Evolutionary conservation across 2,797 vertebrate species (phyloP), one percentile per base, ranked within the genome.

Genomic region (Potorous gilbertii): DNA sequence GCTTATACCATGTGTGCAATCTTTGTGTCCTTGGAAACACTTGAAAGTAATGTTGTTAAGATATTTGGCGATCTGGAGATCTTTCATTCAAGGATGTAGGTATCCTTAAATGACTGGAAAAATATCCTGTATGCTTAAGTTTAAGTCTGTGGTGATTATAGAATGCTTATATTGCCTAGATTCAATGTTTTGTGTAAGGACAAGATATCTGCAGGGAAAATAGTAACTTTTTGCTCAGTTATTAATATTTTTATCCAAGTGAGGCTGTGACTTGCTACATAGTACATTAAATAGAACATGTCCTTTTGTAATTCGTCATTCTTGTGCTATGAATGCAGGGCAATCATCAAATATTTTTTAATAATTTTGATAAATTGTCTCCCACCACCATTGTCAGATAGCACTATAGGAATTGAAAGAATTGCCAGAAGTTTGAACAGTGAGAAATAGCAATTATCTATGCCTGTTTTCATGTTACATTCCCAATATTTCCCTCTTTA

Each of bases 401-500:
- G 92, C 62, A 56, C 90, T 62, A 34, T 94, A 56, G 66, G 31
- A 96, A 90, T 62, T 94, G 46, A 92, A 50, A 62, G 29, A 18
- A 57, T 95, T 96, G 56, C 66, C 6, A 93, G 90, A 94, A 96
- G 94, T 12, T 55, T 94, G 50, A 81, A 81, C 40, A 81, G 21
- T 46, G 74, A 94, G 52, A 50, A 91, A 55, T 94, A 54, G 54
- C 57, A 91, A 81, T 81, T 81, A 46, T 27, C 56, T 91, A 28
- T 91, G 92, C 93, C n/a, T 34, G 54, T 93, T 29, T 96, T 94
- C 31, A 96, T 2, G 11, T 57, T 97, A 95, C 5, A 0, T 94
- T 96, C n/a, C 93, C 66, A 74, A 21, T 24, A 74, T 74, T 74
- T 74, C 66, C 91, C 50, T 92, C 97, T 93, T 87, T 92, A 57